Evolutionary conservation across 1,140 invertebrate genomes (phyloP), one percentile per base, ranked within the genome.

Genomic region (Lepidurus arcticus): DNA sequence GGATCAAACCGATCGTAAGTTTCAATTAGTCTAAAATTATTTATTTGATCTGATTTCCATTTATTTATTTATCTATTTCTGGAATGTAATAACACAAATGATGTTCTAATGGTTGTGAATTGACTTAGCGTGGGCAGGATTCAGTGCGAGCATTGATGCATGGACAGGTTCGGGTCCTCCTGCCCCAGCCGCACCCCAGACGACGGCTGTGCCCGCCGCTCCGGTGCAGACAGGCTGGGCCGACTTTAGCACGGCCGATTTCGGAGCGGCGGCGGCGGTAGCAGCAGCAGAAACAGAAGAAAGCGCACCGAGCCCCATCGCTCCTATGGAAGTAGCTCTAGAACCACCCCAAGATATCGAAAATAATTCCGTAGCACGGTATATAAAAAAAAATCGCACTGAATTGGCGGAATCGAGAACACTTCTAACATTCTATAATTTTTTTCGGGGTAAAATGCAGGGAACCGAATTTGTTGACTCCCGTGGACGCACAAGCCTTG

Each of bases 161-260:
- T 65, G 53, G 53, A 65, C 8, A 65, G 53, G 13, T 65, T 21
- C 53, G 21, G 13, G 53, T 16, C 21, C 53, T n/a, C 6, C 53
- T 9, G 53, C 16, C 53, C 53, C 8, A 7, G 16, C n/a, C 21
- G 21, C 53, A 65, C 34, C 34, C 34, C 34, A 34, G 4, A 34
- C 3, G 34, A 16, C 13, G 0, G 7, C 53, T n/a, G 13, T 21
- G 53, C 7, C 53, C n/a, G n/a, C n/a, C 16, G 53, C 53, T 21
- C 53, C 53, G 53, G 53, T 65, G 53, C 53, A 65, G 13, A 65
- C 53, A 65, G 53, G 53, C 53, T 65, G 53, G 53, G 53, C 53
- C 6, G 53, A 65, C n/a, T 65, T 65, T 21, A 65, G 53, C 21
- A n/a, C 53, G 21, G 53, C 53, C 16, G 53, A 65, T 65, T 65